Percentiles rank a stretch among this genome's conserved stretches.
Evolutionary conservation across 1,140 invertebrate species (phyloP).

Genomic region (Philotrypesis tridentata): DNA sequence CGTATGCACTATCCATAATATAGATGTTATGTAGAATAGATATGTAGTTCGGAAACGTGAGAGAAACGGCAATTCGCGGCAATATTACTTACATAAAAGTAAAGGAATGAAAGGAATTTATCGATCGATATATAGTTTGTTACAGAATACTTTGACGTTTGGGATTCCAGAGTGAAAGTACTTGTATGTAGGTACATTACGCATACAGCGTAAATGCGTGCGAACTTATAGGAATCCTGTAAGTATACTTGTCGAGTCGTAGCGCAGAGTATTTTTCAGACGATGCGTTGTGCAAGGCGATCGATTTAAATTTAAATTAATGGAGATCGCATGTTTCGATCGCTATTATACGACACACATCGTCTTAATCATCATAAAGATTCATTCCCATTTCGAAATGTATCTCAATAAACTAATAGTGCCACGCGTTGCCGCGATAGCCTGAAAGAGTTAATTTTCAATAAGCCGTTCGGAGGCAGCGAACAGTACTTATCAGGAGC

Average conservation of each 20-base stretch:
- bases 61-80: constrained; percentile 10
- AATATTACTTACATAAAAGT: constrained; percentile 43
- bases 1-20: not conserved
- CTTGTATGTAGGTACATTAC: constrained; percentile 33
- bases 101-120: constrained; percentile 32
- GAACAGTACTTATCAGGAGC: too few relatives aligned
- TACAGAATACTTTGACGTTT: constrained; percentile 61
- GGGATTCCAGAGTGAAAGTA: constrained; percentile 62
- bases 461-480: too few relatives aligned
- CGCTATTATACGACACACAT: not conserved
- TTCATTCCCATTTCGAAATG: not conserved
- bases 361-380: not conserved
- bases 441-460: too few relatives aligned
- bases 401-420: too few relatives aligned
- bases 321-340: not conserved
- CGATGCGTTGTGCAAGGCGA: not conserved
- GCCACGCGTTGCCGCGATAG: too few relatives aligned
- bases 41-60: constrained; percentile 4
- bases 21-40: too few relatives aligned
- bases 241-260: too few relatives aligned
- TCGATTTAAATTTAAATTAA: constrained; percentile 25
- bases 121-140: not conserved
- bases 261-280: not conserved
- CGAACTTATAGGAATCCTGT: constrained; percentile 47
- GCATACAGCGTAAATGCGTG: constrained; percentile 37